These are phyloP conservation scores for Lagocephalus sceleratus DNA, from an alignment of 2,797 vertebrate species.

Conservation along the genomic window DNA sequence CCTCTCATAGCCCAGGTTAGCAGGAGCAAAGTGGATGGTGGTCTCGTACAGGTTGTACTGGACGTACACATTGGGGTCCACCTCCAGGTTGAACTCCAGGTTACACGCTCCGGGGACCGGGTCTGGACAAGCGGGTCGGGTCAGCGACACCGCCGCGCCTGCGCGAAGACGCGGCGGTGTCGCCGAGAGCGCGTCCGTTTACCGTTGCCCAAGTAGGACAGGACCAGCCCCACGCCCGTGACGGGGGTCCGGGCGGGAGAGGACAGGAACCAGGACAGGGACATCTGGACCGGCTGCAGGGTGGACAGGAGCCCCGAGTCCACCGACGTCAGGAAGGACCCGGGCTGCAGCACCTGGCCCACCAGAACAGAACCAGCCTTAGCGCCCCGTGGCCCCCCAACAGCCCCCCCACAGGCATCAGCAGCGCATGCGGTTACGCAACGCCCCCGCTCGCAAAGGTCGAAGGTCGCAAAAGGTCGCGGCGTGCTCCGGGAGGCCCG, in stretches of 20 bases:
- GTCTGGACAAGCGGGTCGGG: constrained; percentile 70
- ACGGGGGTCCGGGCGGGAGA: constrained; percentile 62
- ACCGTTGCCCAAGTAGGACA: constrained; percentile 83
- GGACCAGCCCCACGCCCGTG: constrained; percentile 78
- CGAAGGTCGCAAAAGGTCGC: too few relatives aligned
- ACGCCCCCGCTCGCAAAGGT: too few relatives aligned
- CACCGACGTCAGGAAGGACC: constrained; percentile 71
- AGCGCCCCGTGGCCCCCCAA: too few relatives aligned
- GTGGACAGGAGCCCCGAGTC: constrained; percentile 83
- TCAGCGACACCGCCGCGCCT: neutral
- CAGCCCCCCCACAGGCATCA: too few relatives aligned
- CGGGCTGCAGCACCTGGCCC: constrained; percentile 67
- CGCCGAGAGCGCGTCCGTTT: too few relatives aligned
- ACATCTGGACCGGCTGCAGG: constrained; percentile 73
- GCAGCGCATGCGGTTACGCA: too few relatives aligned
- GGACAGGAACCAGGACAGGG: constrained; percentile 80
- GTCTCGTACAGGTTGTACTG: constrained; percentile 86
- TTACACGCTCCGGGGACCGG: constrained; percentile 94
- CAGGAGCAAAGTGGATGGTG: constrained; percentile 85
- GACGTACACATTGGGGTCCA: constrained; percentile 89
- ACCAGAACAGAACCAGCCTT: neutral
- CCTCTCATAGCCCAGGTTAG: constrained; percentile 88
- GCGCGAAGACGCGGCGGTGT: too few relatives aligned
- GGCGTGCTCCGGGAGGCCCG: too few relatives aligned
- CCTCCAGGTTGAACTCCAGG: constrained; percentile 82